Base-by-base conservation (phyloP, 2,113 vertebrate species). In the Tringa solitaria region DNA sequence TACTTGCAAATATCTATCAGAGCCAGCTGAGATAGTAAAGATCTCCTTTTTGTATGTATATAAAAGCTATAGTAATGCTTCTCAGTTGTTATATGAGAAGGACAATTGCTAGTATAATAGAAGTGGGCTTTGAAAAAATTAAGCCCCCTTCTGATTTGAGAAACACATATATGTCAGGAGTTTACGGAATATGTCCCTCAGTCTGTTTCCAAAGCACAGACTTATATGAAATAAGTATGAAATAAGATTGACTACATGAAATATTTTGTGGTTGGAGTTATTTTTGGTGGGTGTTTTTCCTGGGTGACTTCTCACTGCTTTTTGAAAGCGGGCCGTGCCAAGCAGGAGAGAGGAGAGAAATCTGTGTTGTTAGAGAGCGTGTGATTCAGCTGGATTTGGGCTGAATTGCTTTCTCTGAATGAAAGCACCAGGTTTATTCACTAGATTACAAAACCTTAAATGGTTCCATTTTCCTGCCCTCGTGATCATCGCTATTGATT, bases 401-500 rank as follows among this genome's bases (percentile, higher is more conserved):
- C 53, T 84, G 74, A 92, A 75, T 33, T 73, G 14, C 87, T 97
- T 96, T 96, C 86, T 90, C 94, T 91, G 83, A 96, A 94, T 95
- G 94, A 86, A 96, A 96, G 51, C 0, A 0, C 41, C 13, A 30
- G 24, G 59, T 95, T 93, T 96, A 95, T 90, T 96, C 95, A 94
- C 84, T 61, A 87, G 78, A 87, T 93, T 91, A 91, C 89, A 94
- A 90, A 95, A 51, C 82, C 75, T 88, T 96, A 95, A 96, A 97
- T 1, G 2, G 59, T 73, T 93, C 93, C 92, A 96, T 97, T 96
- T 96, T 88, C 93, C 87, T 95, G 84, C 77, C 89, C 79, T 89
- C 10, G 2, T 96, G 95, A 97, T 97, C 93, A 92, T 57, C 53
- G 92, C 54, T 94, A 97, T 97, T 96, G 96, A 97, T 97, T 97